phyloP scores from a whole-genome alignment of 2,888 invertebrate genomes.

The Cantharis rustica region DNA sequence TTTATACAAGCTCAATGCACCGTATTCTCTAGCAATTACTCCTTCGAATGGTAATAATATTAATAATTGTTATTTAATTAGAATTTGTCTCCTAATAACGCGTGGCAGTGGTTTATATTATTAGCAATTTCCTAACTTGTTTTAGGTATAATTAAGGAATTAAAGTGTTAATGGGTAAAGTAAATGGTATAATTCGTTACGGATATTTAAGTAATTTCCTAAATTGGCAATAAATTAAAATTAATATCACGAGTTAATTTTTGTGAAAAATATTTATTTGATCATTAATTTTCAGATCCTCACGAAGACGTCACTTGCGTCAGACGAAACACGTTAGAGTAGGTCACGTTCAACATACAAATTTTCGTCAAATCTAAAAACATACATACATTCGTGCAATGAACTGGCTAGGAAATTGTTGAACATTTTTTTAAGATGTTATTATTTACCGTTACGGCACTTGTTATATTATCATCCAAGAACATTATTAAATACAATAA shows the following conservation, averaged over 20 bases:
- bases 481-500: conserved; percentile 8
- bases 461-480: conserved; percentile 1
- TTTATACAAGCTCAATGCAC: neutral
- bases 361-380: conserved; percentile 11
- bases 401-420: conserved; percentile 14
- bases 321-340: conserved; percentile 1
- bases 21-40: neutral
- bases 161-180: neutral
- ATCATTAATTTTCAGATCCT: neutral
- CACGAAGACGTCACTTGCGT: neutral
- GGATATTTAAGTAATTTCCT: neutral
- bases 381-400: conserved; percentile 5
- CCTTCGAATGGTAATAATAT: neutral
- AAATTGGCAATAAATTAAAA: neutral
- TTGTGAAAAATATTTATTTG: neutral
- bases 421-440: conserved; percentile 9
- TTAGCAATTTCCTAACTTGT: neutral
- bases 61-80: neutral
- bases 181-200: neutral
- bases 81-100: neutral
- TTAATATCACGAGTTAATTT: neutral
- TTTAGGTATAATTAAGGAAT: neutral
- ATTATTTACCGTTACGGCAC: conserved; percentile 19
- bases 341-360: conserved; percentile 15
- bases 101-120: neutral